Base-by-base conservation (phyloP, 1,140 invertebrate species). In the Listronotus bonariensis region DNA sequence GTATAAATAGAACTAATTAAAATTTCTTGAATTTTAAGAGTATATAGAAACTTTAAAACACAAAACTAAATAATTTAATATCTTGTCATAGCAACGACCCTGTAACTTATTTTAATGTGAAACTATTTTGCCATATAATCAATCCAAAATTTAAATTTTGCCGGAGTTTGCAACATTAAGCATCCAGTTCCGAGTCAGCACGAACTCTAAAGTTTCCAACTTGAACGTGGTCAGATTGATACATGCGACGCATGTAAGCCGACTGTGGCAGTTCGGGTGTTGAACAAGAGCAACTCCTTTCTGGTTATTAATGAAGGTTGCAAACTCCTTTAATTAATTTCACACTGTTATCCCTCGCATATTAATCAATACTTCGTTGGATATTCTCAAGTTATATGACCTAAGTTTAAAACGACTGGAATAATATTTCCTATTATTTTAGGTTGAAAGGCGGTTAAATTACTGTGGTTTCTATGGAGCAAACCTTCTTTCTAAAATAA, bases 291-390 rank as follows among this genome's bases (percentile, higher is more conserved):
- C 68, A 68, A 67, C 71, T 75, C 73, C 71, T 75, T 71, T 70
- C 73, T 67, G 66, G 72, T 75, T 76, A 77, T 77, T 77, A 77
- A 77, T 77, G 75, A 77, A 77, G 75, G 76, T 72, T 77, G 67
- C 74, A 76, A 77, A 76, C 74, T 76, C 74, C 76, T 77, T 77
- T 77, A 77, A 77, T 77, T 77, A 77, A 77, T 77, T 77, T 77
- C 72, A 67, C 73, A 72, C 74, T 73, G 74, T 77, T 77, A 75
- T 77, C 71, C 74, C 70, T 69, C 70, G 74, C 71, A 76, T 76
- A 77, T 77, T 77, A 77, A 77, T 77, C 76, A 77, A 75, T 77
- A 77, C 70, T 68, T 42, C 10, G 31, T 34, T 40, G 34, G 38
- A 55, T 15, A 43, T 42, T 65, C 63, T 65, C 63, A 65, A 58